Base-by-base conservation (phyloP, 2,888 invertebrate genomes). In the Leptinotarsa tumamoca region DNA sequence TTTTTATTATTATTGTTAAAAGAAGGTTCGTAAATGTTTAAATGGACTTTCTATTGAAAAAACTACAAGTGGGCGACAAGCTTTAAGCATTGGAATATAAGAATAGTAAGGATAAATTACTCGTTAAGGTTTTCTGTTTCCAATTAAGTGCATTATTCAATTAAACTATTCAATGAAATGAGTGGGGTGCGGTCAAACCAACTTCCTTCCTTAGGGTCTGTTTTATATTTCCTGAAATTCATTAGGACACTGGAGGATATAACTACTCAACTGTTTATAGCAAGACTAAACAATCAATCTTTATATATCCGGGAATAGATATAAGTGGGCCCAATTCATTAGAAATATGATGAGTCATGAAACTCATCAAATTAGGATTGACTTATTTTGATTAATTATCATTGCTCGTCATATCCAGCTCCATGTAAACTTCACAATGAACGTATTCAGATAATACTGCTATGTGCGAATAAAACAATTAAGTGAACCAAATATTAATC, bases 261-360 rank as follows among this genome's bases (percentile, higher is more conserved):
- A 67, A 63, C 58, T 58, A 58, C 58, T 58, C 58, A 15, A 58
- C 15, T 21, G 58, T 58, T 58, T 72, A 61, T 33, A 68, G 58
- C 23, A 58, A 23, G 23, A 58, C 27, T 58, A 3, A 63, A 76
- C 77, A 77, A 82, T 82, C 80, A 82, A 82, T 82, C 82, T 82
- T 79, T 77, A 75, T 76, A 71, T 74, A 70, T 78, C 69, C 63
- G 67, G 63, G 75, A 78, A 78, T 76, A 71, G 76, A 78, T 75
- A 74, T 76, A 77, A 81, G 80, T 79, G 75, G 78, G 77, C 78
- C 75, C 79, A 80, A 82, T 82, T 81, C 78, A 81, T 82, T 79
- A 78, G 72, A 79, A 81, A 81, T 79, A 80, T 81, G 83, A 81
- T 81, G 82, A 80, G 81, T 82, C 82, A 82, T 82, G 81, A 81